phyloP scores from a whole-genome alignment of 2,888 invertebrate genomes.

The Galeruca laticollis region DNA sequence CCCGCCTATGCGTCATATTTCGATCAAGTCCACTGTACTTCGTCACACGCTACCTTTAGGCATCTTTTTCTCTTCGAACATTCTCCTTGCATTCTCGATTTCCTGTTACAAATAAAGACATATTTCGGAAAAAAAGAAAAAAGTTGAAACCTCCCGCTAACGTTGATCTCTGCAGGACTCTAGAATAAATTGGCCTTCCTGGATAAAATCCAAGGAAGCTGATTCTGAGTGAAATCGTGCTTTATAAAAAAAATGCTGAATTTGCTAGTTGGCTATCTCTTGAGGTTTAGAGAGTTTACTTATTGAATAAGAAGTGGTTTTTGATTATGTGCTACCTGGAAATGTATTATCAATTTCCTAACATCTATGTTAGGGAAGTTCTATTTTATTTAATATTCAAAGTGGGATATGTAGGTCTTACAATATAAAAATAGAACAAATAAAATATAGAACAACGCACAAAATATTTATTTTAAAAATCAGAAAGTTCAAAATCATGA shows the following conservation, averaged over 20 bases:
- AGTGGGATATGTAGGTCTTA: too few relatives aligned
- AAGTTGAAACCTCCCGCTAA: conserved; percentile 18
- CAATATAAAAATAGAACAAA: too few relatives aligned
- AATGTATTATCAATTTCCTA: too few relatives aligned
- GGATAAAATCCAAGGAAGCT: conserved; percentile 17
- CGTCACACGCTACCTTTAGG: conserved; percentile 9
- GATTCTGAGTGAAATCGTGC: conserved; percentile 22
- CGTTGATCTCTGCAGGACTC: conserved; percentile 24
- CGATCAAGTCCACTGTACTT: not conserved
- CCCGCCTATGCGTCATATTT: not conserved
- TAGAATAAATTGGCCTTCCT: conserved; percentile 27
- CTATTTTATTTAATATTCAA: too few relatives aligned
- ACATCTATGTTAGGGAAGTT: too few relatives aligned
- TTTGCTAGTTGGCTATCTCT: conserved; percentile 2
- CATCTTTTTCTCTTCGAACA: conserved; percentile 1
- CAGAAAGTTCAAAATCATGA: too few relatives aligned
- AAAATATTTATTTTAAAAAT: too few relatives aligned
- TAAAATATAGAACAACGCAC: too few relatives aligned
- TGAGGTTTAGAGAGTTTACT: not conserved
- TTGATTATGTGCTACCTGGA: too few relatives aligned
- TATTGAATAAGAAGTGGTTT: not conserved
- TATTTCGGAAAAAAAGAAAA: conserved; percentile 20
- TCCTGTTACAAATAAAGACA: conserved; percentile 25
- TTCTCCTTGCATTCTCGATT: conserved; percentile 23
- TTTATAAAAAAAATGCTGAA: conserved; percentile 17